phyloP scores from a whole-genome alignment of 2,113 vertebrate genomes.

The Patagioenas fasciata region DNA sequence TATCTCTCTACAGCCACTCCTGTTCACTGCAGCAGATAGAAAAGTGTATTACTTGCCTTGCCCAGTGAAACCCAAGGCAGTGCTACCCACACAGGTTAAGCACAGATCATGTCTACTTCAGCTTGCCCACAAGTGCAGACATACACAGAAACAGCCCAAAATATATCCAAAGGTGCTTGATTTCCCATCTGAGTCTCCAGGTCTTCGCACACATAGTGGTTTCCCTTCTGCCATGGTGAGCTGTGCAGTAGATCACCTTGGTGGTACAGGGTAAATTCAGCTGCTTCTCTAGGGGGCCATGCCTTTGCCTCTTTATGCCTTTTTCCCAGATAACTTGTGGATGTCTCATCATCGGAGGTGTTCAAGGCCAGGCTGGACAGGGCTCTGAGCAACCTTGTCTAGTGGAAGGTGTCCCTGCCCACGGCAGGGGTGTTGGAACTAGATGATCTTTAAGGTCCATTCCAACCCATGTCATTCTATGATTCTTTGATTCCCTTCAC shows the following conservation, averaged over 20 bases:
- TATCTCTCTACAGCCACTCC: neutral
- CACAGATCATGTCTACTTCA: neutral
- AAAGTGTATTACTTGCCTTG: neutral
- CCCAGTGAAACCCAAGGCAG: neutral
- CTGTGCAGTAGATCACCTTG: neutral
- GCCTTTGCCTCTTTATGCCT: no score
- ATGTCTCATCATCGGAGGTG: no score
- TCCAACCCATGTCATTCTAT: no score
- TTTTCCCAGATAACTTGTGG: no score
- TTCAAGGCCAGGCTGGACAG: no score
- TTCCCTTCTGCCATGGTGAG: neutral
- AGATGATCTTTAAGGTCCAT: no score
- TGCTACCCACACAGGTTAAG: neutral
- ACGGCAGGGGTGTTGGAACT: no score
- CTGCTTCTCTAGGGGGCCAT: neutral
- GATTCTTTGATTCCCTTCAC: neutral
- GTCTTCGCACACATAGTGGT: neutral
- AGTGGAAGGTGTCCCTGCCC: no score
- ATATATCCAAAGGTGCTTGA: neutral
- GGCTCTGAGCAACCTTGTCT: no score
- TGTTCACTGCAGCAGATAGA: rapidly evolving
- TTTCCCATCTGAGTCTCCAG: neutral
- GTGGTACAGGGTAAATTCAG: neutral
- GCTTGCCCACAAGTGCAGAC: neutral
- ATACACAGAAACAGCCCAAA: neutral